These are phyloP conservation scores for Gobiocypris rarus DNA, from an alignment of 2,113 vertebrate genomes.

Conservation along the genomic window DNA sequence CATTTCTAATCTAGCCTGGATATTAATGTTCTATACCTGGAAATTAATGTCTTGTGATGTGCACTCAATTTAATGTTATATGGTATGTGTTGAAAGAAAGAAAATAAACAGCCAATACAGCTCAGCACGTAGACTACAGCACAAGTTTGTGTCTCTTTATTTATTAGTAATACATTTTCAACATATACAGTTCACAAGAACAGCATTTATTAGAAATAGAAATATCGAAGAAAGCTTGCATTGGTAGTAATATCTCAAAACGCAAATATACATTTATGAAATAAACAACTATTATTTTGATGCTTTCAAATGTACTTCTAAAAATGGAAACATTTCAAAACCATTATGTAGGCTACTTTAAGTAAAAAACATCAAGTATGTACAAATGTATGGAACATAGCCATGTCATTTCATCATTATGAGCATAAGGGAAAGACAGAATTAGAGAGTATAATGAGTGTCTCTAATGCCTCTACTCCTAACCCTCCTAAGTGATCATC, in stretches of 20 bases:
- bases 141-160: too few relatives aligned
- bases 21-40: too few relatives aligned
- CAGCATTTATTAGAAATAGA: too few relatives aligned
- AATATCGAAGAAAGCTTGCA: background rate
- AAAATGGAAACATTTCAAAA: background rate
- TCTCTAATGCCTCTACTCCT: background rate
- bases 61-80: too few relatives aligned
- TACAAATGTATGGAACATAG: background rate
- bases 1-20: too few relatives aligned
- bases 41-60: too few relatives aligned
- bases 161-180: too few relatives aligned
- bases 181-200: too few relatives aligned
- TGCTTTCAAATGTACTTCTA: background rate
- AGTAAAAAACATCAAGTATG: background rate
- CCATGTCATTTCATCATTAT: background rate
- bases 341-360: background rate
- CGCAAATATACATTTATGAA: background rate
- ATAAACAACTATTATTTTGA: background rate
- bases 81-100: too few relatives aligned
- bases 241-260: background rate
- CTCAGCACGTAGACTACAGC: too few relatives aligned
- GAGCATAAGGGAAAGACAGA: background rate
- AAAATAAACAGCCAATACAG: too few relatives aligned
- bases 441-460: background rate
- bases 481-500: background rate